phyloP scores from a whole-genome alignment of 2,797 vertebrate genomes.

The Smutsia gigantea region DNA sequence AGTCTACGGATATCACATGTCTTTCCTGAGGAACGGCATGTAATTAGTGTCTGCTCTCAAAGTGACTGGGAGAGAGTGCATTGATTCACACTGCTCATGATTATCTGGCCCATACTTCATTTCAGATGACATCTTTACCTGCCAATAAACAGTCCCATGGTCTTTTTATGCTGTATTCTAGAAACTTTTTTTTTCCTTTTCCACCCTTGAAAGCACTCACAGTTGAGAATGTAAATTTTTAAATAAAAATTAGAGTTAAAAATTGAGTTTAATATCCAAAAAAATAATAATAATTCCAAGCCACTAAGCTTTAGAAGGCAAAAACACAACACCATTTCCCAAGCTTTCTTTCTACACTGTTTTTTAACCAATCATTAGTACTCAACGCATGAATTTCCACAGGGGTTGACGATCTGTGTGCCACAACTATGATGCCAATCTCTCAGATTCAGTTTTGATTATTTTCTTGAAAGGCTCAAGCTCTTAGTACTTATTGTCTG shows the following conservation, averaged over 20 bases:
- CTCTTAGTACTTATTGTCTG: neutral
- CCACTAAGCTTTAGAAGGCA: neutral
- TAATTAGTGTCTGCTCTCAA: slow-evolving; percentile 4
- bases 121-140: neutral
- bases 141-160: neutral
- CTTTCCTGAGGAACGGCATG: neutral
- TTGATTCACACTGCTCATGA: neutral
- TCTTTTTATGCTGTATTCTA: neutral
- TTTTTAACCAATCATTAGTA: neutral
- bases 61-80: neutral
- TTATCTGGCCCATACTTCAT: neutral
- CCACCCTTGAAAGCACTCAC: neutral
- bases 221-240: slow-evolving; percentile 41
- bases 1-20: neutral
- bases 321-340: neutral
- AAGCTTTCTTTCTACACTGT: neutral
- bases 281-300: slow-evolving; percentile 5
- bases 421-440: neutral
- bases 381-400: neutral
- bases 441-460: neutral
- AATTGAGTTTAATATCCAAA: neutral
- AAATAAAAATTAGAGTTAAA: slow-evolving; percentile 32
- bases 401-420: neutral
- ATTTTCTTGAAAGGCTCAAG: neutral
- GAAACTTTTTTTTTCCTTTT: neutral